Evolutionary conservation across 2,888 invertebrate genomes (phyloP), one percentile per base, ranked within the genome.

Genomic region (Tillus elongatus): DNA sequence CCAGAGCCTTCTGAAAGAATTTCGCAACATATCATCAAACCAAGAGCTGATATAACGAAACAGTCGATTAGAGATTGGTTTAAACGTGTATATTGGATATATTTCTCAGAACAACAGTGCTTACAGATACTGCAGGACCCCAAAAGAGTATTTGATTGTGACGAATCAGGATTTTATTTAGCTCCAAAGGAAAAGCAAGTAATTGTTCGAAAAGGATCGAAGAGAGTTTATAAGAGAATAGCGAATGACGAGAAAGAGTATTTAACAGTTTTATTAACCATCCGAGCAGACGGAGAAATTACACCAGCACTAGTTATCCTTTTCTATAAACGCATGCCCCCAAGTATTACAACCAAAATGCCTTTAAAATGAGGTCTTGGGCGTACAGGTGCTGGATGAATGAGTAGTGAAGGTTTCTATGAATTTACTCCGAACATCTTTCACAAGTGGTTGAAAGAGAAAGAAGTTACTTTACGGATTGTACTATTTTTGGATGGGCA

Each of bases 91-190:
- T 30, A 44, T 32, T 35, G 14, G 1, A n/a, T n/a, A n/a, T 56
- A 56, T 42, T 40, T 58, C 26, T 33, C 44, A 13, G 37, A 41
- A 15, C 43, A 47, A 29, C 37, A 44, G 14, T 24, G 51, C 15
- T 31, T 41, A 15, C 44, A 51, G 14, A 45, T 53, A 32, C 39
- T 54, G 16, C 14, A 42, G 6, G 44, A 57, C 40, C 47, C 52
- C 12, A 33, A 35, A 1, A 36, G 55, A 27, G 44, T 58, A 27
- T 60, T 54, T 29, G 58, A 60, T 43, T 48, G 45, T 9, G 63
- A 63, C 42, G 60, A 63, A 39, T 50, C 53, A 10, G 56, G 50
- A 2, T 61, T 64, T 40, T 60, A 49, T 38, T 44, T 62, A 28
- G 41, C 43, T 15, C 58, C 61, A 6, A 58, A 61, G 46, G 46